These are phyloP conservation scores for Portunus trituberculatus DNA, from an alignment of 1,140 invertebrate species.

Conservation along the genomic window DNA sequence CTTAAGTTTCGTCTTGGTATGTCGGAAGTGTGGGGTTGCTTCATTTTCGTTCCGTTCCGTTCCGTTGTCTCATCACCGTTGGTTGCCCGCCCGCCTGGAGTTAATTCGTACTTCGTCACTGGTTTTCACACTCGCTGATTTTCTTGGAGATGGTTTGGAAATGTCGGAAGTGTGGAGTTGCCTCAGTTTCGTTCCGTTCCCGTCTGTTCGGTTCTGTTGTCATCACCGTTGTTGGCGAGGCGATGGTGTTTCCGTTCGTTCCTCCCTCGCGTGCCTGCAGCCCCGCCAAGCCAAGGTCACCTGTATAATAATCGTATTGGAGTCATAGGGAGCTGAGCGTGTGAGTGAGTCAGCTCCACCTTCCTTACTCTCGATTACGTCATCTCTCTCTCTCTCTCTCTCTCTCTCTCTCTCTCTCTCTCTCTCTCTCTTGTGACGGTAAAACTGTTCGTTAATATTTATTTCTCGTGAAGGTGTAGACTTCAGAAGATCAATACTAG, in stretches of 20 bases:
- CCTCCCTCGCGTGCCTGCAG: background rate
- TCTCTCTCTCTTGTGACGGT: background rate
- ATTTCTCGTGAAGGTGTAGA: background rate
- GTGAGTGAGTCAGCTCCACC: background rate
- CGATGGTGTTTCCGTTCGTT: background rate
- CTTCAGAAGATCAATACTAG: background rate
- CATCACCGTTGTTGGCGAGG: background rate
- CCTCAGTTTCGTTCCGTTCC: too few relatives aligned
- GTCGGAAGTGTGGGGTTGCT: too few relatives aligned
- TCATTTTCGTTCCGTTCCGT: too few relatives aligned
- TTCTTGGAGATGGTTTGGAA: too few relatives aligned
- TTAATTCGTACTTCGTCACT: too few relatives aligned
- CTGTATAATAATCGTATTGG: background rate
- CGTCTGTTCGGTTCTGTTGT: too few relatives aligned
- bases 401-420: slow-evolving; percentile 39
- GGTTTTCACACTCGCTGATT: too few relatives aligned
- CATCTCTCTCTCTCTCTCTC: slow-evolving; percentile 43
- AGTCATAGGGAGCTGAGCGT: background rate
- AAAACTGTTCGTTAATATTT: background rate
- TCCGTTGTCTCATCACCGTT: too few relatives aligned
- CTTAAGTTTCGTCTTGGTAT: too few relatives aligned
- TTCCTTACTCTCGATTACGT: background rate
- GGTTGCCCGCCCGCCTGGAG: too few relatives aligned
- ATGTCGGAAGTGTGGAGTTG: too few relatives aligned
- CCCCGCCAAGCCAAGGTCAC: background rate